Evolutionary conservation across 2,113 vertebrate genomes (phyloP), one percentile per base, ranked within the genome.

Genomic region (Prietella phreatophila): DNA sequence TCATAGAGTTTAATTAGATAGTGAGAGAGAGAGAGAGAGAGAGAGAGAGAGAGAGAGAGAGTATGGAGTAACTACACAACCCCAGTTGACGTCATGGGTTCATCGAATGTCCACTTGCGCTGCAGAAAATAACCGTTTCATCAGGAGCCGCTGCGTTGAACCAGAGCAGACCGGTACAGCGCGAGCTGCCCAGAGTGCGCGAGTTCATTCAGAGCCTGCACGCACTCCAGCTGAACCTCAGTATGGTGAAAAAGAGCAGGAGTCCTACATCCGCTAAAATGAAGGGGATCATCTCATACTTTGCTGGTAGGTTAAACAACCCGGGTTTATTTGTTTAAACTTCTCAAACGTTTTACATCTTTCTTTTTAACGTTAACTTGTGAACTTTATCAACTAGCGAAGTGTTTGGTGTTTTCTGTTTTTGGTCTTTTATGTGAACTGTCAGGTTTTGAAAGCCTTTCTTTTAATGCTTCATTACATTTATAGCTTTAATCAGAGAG

Each of bases 251-350:
- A 61, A 91, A 91, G 19, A 86, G 92, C 10, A 88, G 87, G 82
- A 82, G 78, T 81, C 91, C 91, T 4, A 94, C 94, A 6, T 93
- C 95, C 33, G 85, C 92, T 75, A 96, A 93, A 91, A 95, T 95
- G 94, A 95, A 92, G 65, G 91, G 93, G 15, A 81, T 96, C 20
- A 89, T 95, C 79, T 93, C 93, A 0, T 95, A 94, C 91, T 92
- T 96, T 67, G 93, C 95, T 85, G 95, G 96, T 95, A 89, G 88
- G 88, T 69, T 83, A 63, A 50, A 36, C 5, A 82, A 25, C 30
- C 33, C 4, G 19, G 50, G 47, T 55, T 55, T 13, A 50, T 55
- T 55, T 53, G 11, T 53, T 53, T 53, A 13, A 84, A 63, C 9
- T 63, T 78, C 20, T 76, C 13, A 81, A 85, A 88, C 63, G 27